Base-by-base conservation (phyloP, 37 sponge, comb jelly and placozoan genomes). In the Corticium candelabrum region DNA sequence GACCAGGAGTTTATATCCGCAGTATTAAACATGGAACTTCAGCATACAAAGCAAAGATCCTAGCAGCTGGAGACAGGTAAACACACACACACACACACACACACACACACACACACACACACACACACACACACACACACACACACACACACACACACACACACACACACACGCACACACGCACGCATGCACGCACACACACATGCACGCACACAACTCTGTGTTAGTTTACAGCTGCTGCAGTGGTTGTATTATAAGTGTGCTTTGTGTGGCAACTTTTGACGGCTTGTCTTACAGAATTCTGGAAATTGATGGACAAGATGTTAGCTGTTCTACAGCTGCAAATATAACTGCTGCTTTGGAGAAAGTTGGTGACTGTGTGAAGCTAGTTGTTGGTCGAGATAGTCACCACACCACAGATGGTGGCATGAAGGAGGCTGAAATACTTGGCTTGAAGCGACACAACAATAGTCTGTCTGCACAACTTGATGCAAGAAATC, bases 51-150 rank as follows among this genome's bases (percentile, higher is more conserved):
- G 37, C 29, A 29, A 2, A 29, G n/a, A 1, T 35, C 38, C 36
- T 1, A 37, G 29, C 37, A 1, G 1, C 2, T 37, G 75, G 1
- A 2, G 75, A 34, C 36, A 33, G 34, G 75, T 2, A 74, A n/a
- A n/a, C n/a, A n/a, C n/a, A n/a, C n/a, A n/a, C n/a, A n/a, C n/a
- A n/a, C n/a, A n/a, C n/a, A n/a, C n/a, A n/a, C n/a, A n/a, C n/a
- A n/a, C n/a, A n/a, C 56, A 43, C 56, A 11, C 11, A 11, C 5
- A 5, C 5, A 43, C 41, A 36, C 77, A 67, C 77, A 37, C 34
- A 67, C 69, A 33, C 40, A 75, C 39, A 43, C 74, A 78, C 56
- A 76, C 68, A 21, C 74, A 29, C 38, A 70, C 74, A 3, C 34
- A 37, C 41, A 37, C 38, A 15, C 74, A 78, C 79, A 67, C 38